These are phyloP conservation scores for Bradypodion ventrale DNA, from an alignment of 2,797 vertebrate genomes.

Conservation along the genomic window DNA sequence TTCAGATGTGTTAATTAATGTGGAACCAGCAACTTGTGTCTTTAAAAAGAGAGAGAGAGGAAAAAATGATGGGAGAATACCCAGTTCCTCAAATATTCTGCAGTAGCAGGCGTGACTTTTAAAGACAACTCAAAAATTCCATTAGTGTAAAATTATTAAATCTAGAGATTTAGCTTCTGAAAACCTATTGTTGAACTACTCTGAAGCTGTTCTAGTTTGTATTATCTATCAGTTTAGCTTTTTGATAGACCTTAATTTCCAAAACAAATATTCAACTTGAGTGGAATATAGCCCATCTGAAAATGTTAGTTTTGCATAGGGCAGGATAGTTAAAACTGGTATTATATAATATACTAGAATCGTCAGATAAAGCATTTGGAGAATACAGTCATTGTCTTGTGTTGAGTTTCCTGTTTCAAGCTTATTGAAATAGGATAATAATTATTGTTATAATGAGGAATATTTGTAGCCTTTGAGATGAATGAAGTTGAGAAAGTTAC, in stretches of 20 bases:
- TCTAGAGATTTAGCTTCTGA: slow-evolving; percentile 64
- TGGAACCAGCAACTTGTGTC: slow-evolving; percentile 80
- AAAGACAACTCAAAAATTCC: slow-evolving; percentile 70
- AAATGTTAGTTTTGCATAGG: slow-evolving; percentile 57
- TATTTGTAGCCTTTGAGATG: neutral
- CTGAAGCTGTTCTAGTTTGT: slow-evolving; percentile 69
- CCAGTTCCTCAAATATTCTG: slow-evolving; percentile 58
- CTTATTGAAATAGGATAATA: slow-evolving; percentile 48
- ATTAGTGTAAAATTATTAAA: slow-evolving; percentile 55
- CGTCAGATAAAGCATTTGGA: slow-evolving; percentile 55
- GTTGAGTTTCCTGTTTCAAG: slow-evolving; percentile 48
- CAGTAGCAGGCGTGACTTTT: slow-evolving; percentile 77
- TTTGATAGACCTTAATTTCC: slow-evolving; percentile 48
- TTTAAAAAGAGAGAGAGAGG: slow-evolving; percentile 67
- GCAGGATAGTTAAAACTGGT: slow-evolving; percentile 38
- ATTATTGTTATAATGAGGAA: neutral
- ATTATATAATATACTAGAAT: slow-evolving; percentile 36
- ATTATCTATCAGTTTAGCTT: slow-evolving; percentile 50
- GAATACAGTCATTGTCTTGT: slow-evolving; percentile 53
- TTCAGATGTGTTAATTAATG: slow-evolving; percentile 88
- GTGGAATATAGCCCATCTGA: slow-evolving; percentile 63
- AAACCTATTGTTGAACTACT: slow-evolving; percentile 82
- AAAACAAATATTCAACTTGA: slow-evolving; percentile 59
- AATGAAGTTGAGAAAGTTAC: slow-evolving; percentile 47
- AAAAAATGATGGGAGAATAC: slow-evolving; percentile 23